phyloP scores from a whole-genome alignment of 2,113 vertebrate genomes.

The Misgurnus mizolepis region DNA sequence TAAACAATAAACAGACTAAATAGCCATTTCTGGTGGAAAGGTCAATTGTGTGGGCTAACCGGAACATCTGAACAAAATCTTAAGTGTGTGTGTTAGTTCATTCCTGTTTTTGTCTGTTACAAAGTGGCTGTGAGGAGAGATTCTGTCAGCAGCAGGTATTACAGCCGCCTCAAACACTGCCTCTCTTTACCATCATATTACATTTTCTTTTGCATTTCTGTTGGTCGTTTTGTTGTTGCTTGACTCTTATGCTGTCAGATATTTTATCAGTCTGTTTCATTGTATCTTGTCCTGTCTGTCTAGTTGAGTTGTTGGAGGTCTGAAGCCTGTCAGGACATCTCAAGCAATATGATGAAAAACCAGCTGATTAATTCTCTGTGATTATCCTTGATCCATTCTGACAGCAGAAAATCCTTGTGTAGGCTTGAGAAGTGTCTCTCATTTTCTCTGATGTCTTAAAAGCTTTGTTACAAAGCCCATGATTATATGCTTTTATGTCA shows the following conservation, averaged over 20 bases:
- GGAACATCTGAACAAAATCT: conserved; percentile 26
- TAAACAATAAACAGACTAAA: conserved; percentile 3
- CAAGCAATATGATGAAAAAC: conserved; percentile 58
- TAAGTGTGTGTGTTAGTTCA: conserved; percentile 18
- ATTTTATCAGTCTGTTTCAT: conserved; percentile 30
- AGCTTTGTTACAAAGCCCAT: conserved; percentile 43
- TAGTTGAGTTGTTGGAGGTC: conserved; percentile 43
- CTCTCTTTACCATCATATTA: background rate
- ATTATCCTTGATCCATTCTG: conserved; percentile 62
- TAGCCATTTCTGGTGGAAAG: background rate
- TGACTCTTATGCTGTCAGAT: conserved; percentile 6
- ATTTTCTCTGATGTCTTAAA: conserved; percentile 46
- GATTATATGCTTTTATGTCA: conserved; percentile 42
- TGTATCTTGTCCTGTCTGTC: conserved; percentile 21
- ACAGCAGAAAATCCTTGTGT: conserved; percentile 57
- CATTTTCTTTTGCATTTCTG: background rate
- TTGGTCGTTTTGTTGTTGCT: background rate
- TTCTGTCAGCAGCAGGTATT: conserved; percentile 62
- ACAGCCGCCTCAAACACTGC: conserved; percentile 33
- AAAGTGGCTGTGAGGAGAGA: conserved; percentile 58
- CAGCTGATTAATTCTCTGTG: conserved; percentile 46
- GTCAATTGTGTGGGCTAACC: conserved; percentile 29
- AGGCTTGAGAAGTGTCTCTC: conserved; percentile 41
- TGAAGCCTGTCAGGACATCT: conserved; percentile 49
- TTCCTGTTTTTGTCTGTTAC: conserved; percentile 24